A percentile compares a stretch with the other conserved stretches of the same genome.
These are phyloP conservation scores for Etheostoma perlongum DNA, from an alignment of 2,797 vertebrate species.

Conservation along the genomic window DNA sequence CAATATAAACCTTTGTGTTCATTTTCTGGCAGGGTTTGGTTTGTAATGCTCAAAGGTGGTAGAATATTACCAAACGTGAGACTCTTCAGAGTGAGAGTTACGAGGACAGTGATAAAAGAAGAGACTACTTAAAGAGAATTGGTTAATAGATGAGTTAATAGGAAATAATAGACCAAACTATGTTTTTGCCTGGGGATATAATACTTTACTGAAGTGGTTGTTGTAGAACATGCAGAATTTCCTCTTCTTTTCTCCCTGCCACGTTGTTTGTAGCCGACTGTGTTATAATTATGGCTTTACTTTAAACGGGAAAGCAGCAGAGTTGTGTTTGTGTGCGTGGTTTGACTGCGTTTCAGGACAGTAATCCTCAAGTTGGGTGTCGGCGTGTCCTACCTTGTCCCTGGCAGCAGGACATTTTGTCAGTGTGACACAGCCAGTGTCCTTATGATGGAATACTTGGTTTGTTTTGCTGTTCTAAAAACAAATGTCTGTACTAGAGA, in stretches of 20 bases:
- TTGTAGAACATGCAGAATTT: not conserved
- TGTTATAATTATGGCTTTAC: conserved; percentile 52
- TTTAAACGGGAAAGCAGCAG: conserved; percentile 14
- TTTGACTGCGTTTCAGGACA: conserved; percentile 29
- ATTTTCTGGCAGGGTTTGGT: not conserved
- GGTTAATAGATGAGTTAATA: conserved; percentile 33
- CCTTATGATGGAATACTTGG: conserved; percentile 26
- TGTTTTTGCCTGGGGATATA: conserved; percentile 32
- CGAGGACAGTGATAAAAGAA: conserved; percentile 21
- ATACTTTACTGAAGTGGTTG: conserved; percentile 20
- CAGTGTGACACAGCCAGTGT: conserved; percentile 10
- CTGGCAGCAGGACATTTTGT: conserved; percentile 29
- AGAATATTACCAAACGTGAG: not conserved
- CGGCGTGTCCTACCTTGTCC: conserved; percentile 52
- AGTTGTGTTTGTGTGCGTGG: conserved; percentile 32
- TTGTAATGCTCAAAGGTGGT: not conserved
- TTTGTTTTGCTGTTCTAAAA: conserved; percentile 20
- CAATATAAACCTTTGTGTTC: not conserved
- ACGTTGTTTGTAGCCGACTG: conserved; percentile 37
- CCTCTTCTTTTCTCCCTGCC: conserved; percentile 24
- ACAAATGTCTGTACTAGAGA: conserved; percentile 6
- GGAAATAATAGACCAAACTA: conserved; percentile 24
- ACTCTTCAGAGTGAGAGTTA: not conserved
- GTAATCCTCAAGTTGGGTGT: conserved; percentile 42
- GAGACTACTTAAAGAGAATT: conserved; percentile 1